Percentiles rank a stretch among this genome's conserved stretches.
Evolutionary conservation across 2,888 invertebrate species (phyloP).

Genomic region (Clivina fossor): DNA sequence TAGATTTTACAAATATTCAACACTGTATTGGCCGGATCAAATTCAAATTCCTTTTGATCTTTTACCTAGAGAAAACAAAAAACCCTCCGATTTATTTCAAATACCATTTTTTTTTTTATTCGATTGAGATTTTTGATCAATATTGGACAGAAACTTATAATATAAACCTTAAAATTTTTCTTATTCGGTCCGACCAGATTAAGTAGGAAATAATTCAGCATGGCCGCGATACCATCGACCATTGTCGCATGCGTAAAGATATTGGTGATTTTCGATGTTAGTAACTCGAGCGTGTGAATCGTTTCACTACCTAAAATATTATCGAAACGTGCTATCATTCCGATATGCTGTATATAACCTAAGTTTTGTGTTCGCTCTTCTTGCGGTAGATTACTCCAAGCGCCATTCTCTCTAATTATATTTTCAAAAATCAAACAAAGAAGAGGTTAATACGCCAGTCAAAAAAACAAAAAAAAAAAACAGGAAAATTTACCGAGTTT

Average conservation of each 20-base stretch:
- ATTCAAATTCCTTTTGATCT: conserved; percentile 85
- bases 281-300: conserved; percentile 75
- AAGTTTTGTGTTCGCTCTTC: conserved; percentile 77
- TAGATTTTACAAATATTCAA: conserved; percentile 90
- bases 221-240: conserved; percentile 89
- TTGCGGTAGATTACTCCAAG: conserved; percentile 70
- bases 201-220: conserved; percentile 92
- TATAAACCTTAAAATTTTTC: conserved; percentile 79
- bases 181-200: conserved; percentile 91
- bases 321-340: conserved; percentile 86
- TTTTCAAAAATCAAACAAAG: too few species aligned
- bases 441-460: too few species aligned
- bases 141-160: too few species aligned
- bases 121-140: too few species aligned
- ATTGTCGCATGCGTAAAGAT: conserved; percentile 90
- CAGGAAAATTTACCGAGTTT: too few species aligned
- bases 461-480: too few species aligned
- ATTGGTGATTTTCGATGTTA: conserved; percentile 73
- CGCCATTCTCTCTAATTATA: conserved; percentile 71
- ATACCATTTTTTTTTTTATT: too few species aligned
- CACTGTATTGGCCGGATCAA: conserved; percentile 88
- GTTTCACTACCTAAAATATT: conserved; percentile 91
- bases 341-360: conserved; percentile 70
- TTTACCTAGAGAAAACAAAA: conserved; percentile 65
- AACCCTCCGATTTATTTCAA: too few species aligned